Evolutionary conservation across 2,888 invertebrate species (phyloP), one percentile per base, ranked within the genome.

Genomic region (Calliphora vomitoria): DNA sequence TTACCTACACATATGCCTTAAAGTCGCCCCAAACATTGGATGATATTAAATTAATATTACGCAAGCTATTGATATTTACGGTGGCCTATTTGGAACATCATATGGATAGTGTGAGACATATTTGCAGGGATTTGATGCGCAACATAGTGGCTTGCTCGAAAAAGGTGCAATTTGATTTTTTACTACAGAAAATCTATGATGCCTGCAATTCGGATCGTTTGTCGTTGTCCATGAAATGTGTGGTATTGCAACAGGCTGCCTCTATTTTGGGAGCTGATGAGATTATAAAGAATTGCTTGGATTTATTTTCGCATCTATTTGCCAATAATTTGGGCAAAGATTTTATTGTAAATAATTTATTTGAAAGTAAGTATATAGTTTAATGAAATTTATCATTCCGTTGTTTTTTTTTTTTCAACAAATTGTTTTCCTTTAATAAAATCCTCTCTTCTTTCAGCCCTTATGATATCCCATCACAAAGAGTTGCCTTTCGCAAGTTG

Each of bases 101-200:
- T 90, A 94, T 96, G 91, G 96, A 96, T 91, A 95, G 95, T 88
- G 96, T 96, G 35, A 92, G 95, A 0, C 95, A 96, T 90, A 93
- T 95, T 74, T 93, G 95, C 0, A 95, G 94, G 31, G 95, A 95
- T 87, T 92, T 95, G 35, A 92, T 95, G 82, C 92, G 92, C 4
- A 94, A 94, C 90, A 90, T 95, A 13, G 91, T 95, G 35, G 93
- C 92, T 55, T 90, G 94, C 5, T 93, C 94, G 25, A 89, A 90
- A 38, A 91, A 90, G 10, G 90, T 91, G 20, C 87, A 90, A 0
- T 91, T 91, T 66, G 83, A 74, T 0, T 89, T 89, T 76, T 83
- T 92, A 4, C 82, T 91, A 15, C 82, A 90, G 25, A 90, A 91
- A 74, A 90, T 93, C 18, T 93, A 91, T 62, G 76, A 89, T 2